These are phyloP conservation scores for Cavia porcellus DNA, from an alignment of 2,113 vertebrate genomes.

Conservation along the genomic window DNA sequence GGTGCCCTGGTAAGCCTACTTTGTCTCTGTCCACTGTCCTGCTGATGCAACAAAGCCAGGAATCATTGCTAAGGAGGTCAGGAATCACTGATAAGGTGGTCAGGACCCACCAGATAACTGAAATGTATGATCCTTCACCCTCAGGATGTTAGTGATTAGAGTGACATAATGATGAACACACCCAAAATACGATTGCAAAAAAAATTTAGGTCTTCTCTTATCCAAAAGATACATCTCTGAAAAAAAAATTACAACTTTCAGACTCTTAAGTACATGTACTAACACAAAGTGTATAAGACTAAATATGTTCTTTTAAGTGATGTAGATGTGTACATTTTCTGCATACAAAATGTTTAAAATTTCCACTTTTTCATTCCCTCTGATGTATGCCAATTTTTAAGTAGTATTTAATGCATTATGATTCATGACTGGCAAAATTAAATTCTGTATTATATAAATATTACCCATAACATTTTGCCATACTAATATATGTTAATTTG, in stretches of 20 bases:
- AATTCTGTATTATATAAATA: neutral
- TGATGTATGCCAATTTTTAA: neutral
- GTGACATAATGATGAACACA: neutral
- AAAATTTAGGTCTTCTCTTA: neutral
- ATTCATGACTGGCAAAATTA: neutral
- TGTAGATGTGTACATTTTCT: neutral
- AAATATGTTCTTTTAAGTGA: neutral
- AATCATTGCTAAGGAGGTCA: neutral
- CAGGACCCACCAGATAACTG: neutral
- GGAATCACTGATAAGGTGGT: neutral
- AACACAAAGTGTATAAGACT: too few relatives aligned
- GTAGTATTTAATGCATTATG: neutral
- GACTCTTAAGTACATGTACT: neutral
- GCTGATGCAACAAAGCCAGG: too few relatives aligned
- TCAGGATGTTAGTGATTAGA: too few relatives aligned
- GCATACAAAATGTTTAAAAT: neutral
- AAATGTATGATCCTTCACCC: neutral
- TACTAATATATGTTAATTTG: neutral
- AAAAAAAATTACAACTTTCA: neutral
- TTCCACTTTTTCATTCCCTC: neutral
- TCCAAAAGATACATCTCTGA: neutral
- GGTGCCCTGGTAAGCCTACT: rapidly evolving
- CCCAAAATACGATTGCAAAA: neutral
- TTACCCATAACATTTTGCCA: neutral
- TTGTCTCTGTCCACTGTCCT: neutral